Evolutionary conservation across 2,888 invertebrate genomes (phyloP).

Genomic region (Hoplodrina ambigua): DNA sequence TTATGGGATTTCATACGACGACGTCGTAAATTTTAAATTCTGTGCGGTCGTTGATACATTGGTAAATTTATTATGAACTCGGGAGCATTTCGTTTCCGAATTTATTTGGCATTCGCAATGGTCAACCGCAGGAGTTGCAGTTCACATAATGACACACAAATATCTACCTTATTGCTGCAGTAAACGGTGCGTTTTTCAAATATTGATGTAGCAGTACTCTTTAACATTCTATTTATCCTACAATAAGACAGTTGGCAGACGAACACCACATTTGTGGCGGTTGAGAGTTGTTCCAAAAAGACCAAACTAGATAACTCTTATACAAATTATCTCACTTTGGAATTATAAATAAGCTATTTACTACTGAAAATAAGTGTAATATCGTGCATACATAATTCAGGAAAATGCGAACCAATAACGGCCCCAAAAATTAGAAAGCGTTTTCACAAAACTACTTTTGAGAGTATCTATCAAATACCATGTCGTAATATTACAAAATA

Average conservation of each 20-base stretch:
- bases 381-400: no score
- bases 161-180: conserved; percentile 13
- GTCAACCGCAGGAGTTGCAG: conserved; percentile 50
- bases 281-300: background rate
- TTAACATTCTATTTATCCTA: conserved; percentile 34
- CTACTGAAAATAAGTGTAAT: background rate
- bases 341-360: no score
- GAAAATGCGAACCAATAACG: background rate
- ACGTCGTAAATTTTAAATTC: conserved; percentile 65
- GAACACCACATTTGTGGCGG: background rate
- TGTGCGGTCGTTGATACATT: conserved; percentile 64
- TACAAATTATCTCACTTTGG: background rate
- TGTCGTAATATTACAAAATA: conserved; percentile 18
- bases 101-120: conserved; percentile 67
- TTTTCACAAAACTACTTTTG: background rate
- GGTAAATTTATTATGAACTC: conserved; percentile 65
- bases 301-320: background rate
- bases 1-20: conserved; percentile 60
- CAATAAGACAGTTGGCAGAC: conserved; percentile 34
- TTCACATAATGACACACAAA: conserved; percentile 27
- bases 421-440: background rate
- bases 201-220: background rate
- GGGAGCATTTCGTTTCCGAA: conserved; percentile 66
- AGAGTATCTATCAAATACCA: background rate
- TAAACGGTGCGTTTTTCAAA: conserved; percentile 7